Conservation (phyloP, 1,140 invertebrate genomes). For the Heliconius congener region DNA sequence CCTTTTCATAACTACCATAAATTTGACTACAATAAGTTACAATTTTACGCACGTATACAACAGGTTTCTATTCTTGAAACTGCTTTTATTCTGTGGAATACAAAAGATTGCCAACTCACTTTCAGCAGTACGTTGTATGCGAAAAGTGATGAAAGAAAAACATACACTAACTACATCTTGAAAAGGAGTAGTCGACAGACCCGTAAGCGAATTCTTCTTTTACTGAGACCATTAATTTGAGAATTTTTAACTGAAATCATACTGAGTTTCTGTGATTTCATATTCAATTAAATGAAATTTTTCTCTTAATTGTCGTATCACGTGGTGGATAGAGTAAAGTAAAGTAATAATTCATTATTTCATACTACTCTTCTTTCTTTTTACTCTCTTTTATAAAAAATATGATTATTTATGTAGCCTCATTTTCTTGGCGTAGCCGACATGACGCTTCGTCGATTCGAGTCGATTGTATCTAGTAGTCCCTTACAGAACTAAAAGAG, state of each 20-base stretch:
- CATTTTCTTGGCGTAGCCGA: no score
- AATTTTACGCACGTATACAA: background rate
- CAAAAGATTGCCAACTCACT: slow-evolving; percentile 17
- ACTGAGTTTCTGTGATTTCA: background rate
- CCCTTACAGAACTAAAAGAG: no score
- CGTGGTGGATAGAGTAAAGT: background rate
- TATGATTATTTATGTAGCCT: no score
- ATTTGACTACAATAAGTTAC: background rate
- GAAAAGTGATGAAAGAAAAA: slow-evolving; percentile 7
- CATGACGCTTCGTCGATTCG: no score
- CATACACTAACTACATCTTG: slow-evolving; percentile 6
- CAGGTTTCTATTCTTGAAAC: slow-evolving; percentile 1
- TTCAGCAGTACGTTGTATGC: slow-evolving; percentile 10
- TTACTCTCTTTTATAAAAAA: background rate
- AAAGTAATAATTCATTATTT: background rate
- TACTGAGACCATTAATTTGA: background rate
- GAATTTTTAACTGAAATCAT: background rate
- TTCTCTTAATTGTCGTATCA: background rate
- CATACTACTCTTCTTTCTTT: background rate
- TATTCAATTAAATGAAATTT: background rate
- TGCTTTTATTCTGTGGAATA: slow-evolving; percentile 17
- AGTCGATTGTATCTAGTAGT: no score
- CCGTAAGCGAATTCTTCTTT: background rate
- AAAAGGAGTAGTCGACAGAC: background rate
- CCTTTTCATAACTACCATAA: background rate